These are phyloP conservation scores for Apis dorsata DNA, from an alignment of 1,140 invertebrate species.

Conservation along the genomic window DNA sequence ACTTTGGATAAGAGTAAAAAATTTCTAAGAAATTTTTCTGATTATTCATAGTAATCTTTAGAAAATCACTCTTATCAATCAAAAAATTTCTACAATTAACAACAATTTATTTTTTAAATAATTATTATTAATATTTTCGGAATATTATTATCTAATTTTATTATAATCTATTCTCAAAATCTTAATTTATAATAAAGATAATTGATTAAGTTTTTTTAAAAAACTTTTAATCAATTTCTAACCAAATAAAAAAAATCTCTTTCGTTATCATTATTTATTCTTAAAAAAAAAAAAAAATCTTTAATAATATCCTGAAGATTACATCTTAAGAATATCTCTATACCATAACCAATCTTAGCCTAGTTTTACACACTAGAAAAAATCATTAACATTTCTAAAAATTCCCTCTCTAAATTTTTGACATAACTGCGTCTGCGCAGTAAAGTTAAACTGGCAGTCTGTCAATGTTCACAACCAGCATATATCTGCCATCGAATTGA, in stretches of 20 bases:
- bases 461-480: slow-evolving; percentile 9
- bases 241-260: too few species aligned
- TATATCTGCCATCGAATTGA: not conserved
- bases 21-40: not conserved
- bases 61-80: too few species aligned
- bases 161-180: too few species aligned
- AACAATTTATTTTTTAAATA: not conserved
- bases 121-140: not conserved
- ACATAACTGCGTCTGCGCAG: slow-evolving; percentile 28
- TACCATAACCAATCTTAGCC: too few species aligned
- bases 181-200: too few species aligned
- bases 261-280: too few species aligned
- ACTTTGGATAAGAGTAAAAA: too few species aligned
- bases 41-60: not conserved
- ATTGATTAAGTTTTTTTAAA: too few species aligned
- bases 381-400: slow-evolving; percentile 26
- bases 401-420: not conserved
- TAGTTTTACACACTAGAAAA: not conserved
- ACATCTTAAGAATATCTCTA: not conserved
- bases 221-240: too few species aligned
- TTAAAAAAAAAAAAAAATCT: too few species aligned
- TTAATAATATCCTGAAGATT: not conserved
- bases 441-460: slow-evolving; percentile 18
- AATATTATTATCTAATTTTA: too few species aligned
- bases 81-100: not conserved